Base-by-base conservation (phyloP, 2,888 invertebrate genomes). In the Amiota communis region DNA sequence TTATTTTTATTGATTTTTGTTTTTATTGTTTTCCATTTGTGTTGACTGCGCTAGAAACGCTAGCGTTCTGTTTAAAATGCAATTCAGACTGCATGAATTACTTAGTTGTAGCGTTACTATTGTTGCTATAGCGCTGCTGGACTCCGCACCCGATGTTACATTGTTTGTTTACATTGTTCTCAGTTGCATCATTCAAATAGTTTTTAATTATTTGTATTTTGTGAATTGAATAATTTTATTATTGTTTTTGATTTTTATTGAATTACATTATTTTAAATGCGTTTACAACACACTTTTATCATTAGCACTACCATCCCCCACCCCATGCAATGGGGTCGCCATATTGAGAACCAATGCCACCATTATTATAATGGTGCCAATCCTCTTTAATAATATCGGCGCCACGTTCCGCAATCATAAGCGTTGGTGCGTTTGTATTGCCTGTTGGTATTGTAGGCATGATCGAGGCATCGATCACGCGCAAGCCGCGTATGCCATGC, bases 361-460 rank as follows among this genome's bases (percentile, higher is more conserved):
- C 67, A 56, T 51, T 57, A 61, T 72, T 61, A 71, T 84, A 86
- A 48, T 81, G 84, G 0, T 75, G 78, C 93, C 94, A 95, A 78
- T 95, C 94, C 86, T 93, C 92, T 86, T 95, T 95, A 78, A 96
- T 95, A 92, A 96, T 93, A 82, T 96, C 95, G 0, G 95, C 91
- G 1, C 93, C 95, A 83, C 94, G 95, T 85, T 96, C 96, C 0
- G 94, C 96, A 61, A 96, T 94, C 96, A 96, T 96, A 63, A 96
- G 93, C 1, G 92, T 92, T 0, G 96, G 95, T 0, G 95, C 95
- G 82, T 96, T 96, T 0, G 95, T 96, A 84, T 96, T 96, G 0
- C 96, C 96, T 49, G 92, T 94, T 0, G 93, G 91, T 71, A 96
- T 95, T 1, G 90, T 92, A 0, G 96, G 96, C 95, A 97, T 96